Conservation (phyloP, 2,888 invertebrate genomes). For the Sphinx pinastri region DNA sequence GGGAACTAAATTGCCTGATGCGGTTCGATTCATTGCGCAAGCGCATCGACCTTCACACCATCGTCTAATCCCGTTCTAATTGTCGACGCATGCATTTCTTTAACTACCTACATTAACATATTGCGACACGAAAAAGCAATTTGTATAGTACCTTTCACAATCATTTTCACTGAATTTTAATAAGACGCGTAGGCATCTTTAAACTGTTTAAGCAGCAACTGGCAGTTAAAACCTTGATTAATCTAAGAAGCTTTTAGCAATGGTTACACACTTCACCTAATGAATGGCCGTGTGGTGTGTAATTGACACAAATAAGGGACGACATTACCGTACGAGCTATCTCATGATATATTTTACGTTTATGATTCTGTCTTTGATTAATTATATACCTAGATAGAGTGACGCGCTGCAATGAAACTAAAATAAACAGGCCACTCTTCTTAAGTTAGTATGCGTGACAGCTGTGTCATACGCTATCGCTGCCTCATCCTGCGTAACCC, state of each 20-base stretch:
- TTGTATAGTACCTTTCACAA: constrained; percentile 15
- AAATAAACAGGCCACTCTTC: too few relatives aligned
- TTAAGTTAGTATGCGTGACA: too few relatives aligned
- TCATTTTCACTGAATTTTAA: constrained; percentile 10
- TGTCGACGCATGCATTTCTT: constrained; percentile 43
- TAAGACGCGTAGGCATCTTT: constrained; percentile 17
- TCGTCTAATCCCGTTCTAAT: constrained; percentile 57
- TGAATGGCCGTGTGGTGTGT: constrained; percentile 2
- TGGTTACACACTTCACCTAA: constrained; percentile 7
- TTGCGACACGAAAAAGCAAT: constrained; percentile 32
- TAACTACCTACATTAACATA: constrained; percentile 36
- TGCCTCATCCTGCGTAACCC: too few relatives aligned
- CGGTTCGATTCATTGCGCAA: constrained; percentile 66
- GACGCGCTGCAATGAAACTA: too few relatives aligned
- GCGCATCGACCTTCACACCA: constrained; percentile 60
- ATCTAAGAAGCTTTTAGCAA: neutral
- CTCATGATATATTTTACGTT: neutral
- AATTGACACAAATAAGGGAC: neutral
- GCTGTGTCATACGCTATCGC: too few relatives aligned
- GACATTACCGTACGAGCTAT: neutral
- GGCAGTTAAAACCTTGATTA: constrained; percentile 11
- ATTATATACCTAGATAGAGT: too few relatives aligned
- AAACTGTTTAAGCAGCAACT: constrained; percentile 14
- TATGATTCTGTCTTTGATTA: too few relatives aligned
- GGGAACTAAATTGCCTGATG: constrained; percentile 62